A percentile compares a stretch with the other conserved stretches of the same genome.
Conservation (phyloP, 2,113 vertebrate species). For the Sturnira hondurensis region DNA sequence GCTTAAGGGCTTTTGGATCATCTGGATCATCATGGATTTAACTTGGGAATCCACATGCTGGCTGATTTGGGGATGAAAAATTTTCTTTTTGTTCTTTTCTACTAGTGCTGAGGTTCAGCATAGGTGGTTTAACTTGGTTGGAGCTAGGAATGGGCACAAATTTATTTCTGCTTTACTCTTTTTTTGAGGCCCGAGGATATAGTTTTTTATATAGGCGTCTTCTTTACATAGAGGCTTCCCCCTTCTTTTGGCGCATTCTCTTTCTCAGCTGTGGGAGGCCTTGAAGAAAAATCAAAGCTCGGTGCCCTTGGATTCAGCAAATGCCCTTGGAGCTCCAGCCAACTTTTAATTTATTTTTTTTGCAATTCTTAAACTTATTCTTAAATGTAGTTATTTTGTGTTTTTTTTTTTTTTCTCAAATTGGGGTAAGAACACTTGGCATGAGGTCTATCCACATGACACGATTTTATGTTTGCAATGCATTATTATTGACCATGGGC, state of each 20-base stretch:
- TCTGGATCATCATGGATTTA: not conserved
- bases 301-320: not conserved
- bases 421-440: not conserved
- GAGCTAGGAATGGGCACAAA: not conserved
- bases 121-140: not conserved
- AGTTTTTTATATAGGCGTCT: not conserved
- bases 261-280: not conserved
- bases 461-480: not conserved
- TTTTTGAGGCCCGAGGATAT: not conserved
- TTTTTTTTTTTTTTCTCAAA: not conserved
- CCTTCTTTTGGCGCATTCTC: not conserved
- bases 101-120: not conserved
- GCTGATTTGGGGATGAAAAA: not conserved
- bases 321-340: not conserved
- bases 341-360: not conserved
- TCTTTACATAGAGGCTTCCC: not conserved
- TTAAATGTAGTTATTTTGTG: not conserved
- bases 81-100: not conserved
- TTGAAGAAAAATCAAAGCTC: not conserved
- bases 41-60: not conserved
- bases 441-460: not conserved
- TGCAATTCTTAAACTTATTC: not conserved
- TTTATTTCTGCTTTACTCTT: not conserved
- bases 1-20: not conserved
- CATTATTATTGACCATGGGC: not conserved